Conservation (phyloP, 2,113 vertebrate species). For the Sterna hirundo region DNA sequence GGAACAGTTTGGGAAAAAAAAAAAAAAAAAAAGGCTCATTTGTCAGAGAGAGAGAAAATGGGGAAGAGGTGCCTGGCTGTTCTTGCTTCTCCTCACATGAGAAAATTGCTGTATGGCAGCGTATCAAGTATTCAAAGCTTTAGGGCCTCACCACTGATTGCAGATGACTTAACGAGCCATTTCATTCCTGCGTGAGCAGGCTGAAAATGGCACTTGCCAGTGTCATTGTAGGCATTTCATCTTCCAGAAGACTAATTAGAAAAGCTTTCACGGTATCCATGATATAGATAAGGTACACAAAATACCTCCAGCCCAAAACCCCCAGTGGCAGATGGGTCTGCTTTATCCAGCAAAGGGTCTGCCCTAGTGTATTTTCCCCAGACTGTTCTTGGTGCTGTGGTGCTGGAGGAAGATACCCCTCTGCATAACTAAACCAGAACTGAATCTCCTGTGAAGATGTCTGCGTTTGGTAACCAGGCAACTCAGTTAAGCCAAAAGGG, state of each 20-base stretch:
- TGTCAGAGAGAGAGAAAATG: neutral
- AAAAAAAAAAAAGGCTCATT: neutral
- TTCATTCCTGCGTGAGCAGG: neutral
- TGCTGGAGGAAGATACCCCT: neutral
- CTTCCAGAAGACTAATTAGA: slow-evolving; percentile 8
- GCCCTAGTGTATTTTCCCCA: neutral
- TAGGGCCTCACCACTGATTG: slow-evolving; percentile 3
- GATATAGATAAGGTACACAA: neutral
- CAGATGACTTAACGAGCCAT: slow-evolving; percentile 8
- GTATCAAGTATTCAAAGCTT: slow-evolving; percentile 22
- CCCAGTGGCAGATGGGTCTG: neutral
- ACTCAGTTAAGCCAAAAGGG: neutral
- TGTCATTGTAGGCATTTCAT: neutral
- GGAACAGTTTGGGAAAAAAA: neutral
- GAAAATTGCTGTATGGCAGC: slow-evolving; percentile 8
- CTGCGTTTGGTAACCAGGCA: neutral
- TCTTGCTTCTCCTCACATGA: slow-evolving; percentile 15
- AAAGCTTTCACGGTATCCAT: neutral
- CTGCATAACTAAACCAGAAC: neutral
- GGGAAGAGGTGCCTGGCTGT: slow-evolving; percentile 30
- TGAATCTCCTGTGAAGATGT: neutral
- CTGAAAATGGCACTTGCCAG: neutral
- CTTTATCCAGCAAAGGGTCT: neutral
- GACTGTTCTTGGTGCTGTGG: neutral
- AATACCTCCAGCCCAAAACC: neutral